Percentiles rank a stretch among this genome's conserved stretches.
These are phyloP conservation scores for Ascaphus truei DNA, from an alignment of 2,113 vertebrate species.

Conservation along the genomic window DNA sequence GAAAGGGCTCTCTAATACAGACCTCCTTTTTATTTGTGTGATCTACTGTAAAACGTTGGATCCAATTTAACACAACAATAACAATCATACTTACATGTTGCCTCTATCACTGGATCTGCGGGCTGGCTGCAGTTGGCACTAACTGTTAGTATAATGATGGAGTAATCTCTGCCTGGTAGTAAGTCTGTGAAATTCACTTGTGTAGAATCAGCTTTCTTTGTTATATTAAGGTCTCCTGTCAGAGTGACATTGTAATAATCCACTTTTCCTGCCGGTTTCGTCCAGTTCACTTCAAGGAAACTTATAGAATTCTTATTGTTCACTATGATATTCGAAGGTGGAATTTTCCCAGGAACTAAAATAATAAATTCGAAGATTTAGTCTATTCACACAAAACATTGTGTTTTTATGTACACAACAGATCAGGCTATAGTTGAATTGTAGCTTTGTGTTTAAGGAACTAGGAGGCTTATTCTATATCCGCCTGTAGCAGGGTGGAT, in stretches of 20 bases:
- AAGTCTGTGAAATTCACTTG: not conserved
- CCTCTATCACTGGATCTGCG: not conserved
- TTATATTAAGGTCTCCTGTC: not conserved
- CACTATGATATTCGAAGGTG: not conserved
- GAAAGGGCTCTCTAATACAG: no score
- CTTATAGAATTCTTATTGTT: not conserved
- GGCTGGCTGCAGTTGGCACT: not conserved
- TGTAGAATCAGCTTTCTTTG: not conserved
- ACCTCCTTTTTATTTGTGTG: no score
- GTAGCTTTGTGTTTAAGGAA: no score
- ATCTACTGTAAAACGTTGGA: no score
- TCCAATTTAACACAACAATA: no score
- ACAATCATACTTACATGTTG: constrained; percentile 18
- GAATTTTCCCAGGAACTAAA: not conserved
- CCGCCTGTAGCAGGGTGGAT: no score
- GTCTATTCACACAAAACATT: no score
- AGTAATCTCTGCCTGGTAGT: not conserved
- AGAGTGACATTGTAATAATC: not conserved
- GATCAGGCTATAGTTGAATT: no score
- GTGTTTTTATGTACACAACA: no score
- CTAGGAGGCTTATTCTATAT: no score
- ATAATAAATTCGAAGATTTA: no score
- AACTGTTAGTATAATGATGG: not conserved
- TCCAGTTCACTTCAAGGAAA: not conserved
- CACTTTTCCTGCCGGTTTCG: not conserved